Evolutionary conservation across 2,888 invertebrate species (phyloP).

Genomic region (Nudaria mundana): DNA sequence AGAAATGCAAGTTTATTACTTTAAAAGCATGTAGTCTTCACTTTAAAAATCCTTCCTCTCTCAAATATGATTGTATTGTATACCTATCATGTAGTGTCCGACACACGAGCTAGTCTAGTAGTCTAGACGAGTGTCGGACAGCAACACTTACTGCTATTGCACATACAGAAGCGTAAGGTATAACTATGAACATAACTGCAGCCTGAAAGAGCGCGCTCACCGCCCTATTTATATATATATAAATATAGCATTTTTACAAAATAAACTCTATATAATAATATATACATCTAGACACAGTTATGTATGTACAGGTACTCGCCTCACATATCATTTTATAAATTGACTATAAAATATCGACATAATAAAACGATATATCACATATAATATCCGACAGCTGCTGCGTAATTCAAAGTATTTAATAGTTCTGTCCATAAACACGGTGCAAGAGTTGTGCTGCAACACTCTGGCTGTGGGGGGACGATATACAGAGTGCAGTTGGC

Average conservation of each 20-base stretch:
- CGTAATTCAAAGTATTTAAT: background rate
- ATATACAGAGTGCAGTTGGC: no score
- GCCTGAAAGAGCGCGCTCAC: conserved; percentile 12
- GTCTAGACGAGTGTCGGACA: no score
- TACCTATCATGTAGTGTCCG: no score
- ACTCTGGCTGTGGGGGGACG: no score
- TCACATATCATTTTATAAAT: conserved; percentile 1
- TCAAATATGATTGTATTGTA: no score
- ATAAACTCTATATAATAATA: conserved; percentile 59
- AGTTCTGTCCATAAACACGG: no score
- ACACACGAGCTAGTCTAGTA: no score
- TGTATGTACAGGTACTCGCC: no score
- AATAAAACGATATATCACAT: background rate
- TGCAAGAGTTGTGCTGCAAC: no score
- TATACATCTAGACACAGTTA: conserved; percentile 47
- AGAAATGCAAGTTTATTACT: conserved; percentile 74
- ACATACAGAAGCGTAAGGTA: background rate
- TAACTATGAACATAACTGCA: no score
- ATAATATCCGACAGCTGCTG: background rate
- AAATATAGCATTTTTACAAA: conserved; percentile 47
- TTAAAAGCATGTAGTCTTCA: conserved; percentile 68
- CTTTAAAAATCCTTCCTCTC: conserved; percentile 46
- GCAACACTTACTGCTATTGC: background rate
- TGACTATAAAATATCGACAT: background rate
- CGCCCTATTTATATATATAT: conserved; percentile 21